These are phyloP conservation scores for Carpatolechia fugitivella DNA, from an alignment of 2,888 invertebrate species.

Conservation along the genomic window DNA sequence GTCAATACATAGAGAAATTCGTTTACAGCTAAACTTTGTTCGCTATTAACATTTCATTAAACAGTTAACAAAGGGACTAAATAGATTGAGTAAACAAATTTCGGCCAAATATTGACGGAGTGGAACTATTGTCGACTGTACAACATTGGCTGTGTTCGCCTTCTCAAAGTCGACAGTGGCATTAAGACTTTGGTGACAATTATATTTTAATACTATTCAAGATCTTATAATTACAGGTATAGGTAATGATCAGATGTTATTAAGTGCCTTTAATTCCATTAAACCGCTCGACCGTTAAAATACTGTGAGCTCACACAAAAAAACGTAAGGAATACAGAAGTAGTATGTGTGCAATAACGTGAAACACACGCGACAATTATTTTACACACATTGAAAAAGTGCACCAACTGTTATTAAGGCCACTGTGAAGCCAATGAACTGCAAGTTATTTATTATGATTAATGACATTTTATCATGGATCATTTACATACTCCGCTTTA, in stretches of 20 bases:
- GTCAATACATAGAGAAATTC: background rate
- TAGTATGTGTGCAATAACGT: constrained; percentile 35
- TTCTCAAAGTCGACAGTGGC: constrained; percentile 51
- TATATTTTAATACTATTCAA: background rate
- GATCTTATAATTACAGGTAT: background rate
- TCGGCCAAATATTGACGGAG: background rate
- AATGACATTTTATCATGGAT: constrained; percentile 32
- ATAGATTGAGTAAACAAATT: background rate
- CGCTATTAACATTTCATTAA: background rate
- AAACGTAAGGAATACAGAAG: constrained; percentile 17
- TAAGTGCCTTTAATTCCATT: background rate
- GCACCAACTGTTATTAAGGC: constrained; percentile 66
- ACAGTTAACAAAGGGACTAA: no score
- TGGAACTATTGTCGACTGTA: constrained; percentile 23
- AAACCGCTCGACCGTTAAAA: background rate
- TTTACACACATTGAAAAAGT: constrained; percentile 25
- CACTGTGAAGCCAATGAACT: constrained; percentile 63
- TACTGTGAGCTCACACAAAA: constrained; percentile 13
- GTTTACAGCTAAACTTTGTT: background rate
- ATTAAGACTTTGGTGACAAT: constrained; percentile 38
- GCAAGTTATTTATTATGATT: constrained; percentile 64
- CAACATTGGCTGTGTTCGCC: constrained; percentile 53
- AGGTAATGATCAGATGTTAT: no score
- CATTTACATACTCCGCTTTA: constrained; percentile 18
- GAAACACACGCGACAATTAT: constrained; percentile 46